Base-by-base conservation (phyloP, 2,888 invertebrate genomes). In the Agrotis segetum region DNA sequence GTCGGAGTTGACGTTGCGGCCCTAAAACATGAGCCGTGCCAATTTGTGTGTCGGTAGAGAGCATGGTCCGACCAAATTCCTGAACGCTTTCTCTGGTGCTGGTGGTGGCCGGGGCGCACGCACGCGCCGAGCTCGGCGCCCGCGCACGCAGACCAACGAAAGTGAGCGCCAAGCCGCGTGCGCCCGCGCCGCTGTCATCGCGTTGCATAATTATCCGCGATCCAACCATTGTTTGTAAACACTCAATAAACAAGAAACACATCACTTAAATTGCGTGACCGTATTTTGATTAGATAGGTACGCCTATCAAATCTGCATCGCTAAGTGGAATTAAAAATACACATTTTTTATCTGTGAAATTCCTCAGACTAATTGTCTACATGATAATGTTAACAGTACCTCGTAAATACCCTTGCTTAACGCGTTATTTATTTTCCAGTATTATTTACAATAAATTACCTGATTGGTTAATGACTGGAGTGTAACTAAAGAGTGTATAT, bases 171-270 rank as follows among this genome's bases (percentile, higher is more conserved):
- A 87, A 83, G 88, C 89, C 85, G 89, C 89, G 91, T 88, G 88
- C 86, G 88, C 86, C 74, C 75, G 79, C 89, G 90, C 92, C 90
- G 89, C 92, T 94, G 95, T 95, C 95, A 93, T 93, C 92, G 85
- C 83, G 86, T 96, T 96, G 95, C 95, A 95, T 96, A 96, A 95
- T 95, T 95, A 95, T 90, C 89, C 89, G 91, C 94, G 90, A 93
- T 92, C 92, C 91, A 82, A 92, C 91, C 90, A 94, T 93, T 96
- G 96, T 96, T 96, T 96, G 95, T 95, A 95, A 96, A 96, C 95
- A 96, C 89, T 90, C 88, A 91, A 92, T 92, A 90, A 91, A 88
- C 87, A 88, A 90, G 90, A 91, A 40, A 87, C 85, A 91, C 84
- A 91, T 89, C 89, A 87, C 79, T 88, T 86, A 88, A 91, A 90